Conservation (phyloP, 1,140 invertebrate genomes). For the Pseudobourletiella spinata region DNA sequence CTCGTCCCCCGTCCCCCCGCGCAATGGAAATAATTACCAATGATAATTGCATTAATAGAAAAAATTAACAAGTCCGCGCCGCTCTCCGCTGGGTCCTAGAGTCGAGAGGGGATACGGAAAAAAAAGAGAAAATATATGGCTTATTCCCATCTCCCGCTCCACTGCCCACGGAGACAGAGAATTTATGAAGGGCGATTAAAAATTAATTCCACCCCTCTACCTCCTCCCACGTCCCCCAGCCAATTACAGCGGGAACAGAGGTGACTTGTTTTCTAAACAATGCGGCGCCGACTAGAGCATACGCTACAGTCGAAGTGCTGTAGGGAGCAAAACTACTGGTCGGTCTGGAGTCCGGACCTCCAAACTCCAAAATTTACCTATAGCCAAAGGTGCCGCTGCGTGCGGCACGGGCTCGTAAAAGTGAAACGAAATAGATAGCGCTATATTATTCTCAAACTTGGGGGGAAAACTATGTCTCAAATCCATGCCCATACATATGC, state of each 20-base stretch:
- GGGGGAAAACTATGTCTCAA: too few relatives aligned
- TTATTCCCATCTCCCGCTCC: too few relatives aligned
- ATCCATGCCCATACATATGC: too few relatives aligned
- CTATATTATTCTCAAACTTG: background rate
- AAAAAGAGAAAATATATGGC: background rate
- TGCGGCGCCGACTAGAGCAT: too few relatives aligned
- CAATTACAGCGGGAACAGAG: background rate
- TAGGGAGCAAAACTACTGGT: too few relatives aligned
- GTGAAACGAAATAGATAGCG: background rate
- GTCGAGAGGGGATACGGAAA: too few relatives aligned
- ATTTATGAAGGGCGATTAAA: constrained; percentile 22
- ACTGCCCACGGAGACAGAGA: constrained; percentile 1
- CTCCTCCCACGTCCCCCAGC: background rate
- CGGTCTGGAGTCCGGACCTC: too few relatives aligned
- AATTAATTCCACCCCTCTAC: constrained; percentile 16
- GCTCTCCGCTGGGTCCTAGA: background rate
- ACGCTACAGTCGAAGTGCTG: too few relatives aligned
- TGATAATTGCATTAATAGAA: constrained; percentile 29
- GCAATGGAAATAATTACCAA: constrained; percentile 25
- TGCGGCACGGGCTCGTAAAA: background rate
- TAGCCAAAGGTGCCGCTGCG: background rate
- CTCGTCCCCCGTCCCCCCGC: too few relatives aligned
- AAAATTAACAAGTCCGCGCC: constrained; percentile 26
- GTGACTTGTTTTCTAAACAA: too few relatives aligned
- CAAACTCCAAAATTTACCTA: background rate